Evolutionary conservation across 2,113 vertebrate genomes (phyloP).

Genomic region (Phyllopteryx taeniolatus): DNA sequence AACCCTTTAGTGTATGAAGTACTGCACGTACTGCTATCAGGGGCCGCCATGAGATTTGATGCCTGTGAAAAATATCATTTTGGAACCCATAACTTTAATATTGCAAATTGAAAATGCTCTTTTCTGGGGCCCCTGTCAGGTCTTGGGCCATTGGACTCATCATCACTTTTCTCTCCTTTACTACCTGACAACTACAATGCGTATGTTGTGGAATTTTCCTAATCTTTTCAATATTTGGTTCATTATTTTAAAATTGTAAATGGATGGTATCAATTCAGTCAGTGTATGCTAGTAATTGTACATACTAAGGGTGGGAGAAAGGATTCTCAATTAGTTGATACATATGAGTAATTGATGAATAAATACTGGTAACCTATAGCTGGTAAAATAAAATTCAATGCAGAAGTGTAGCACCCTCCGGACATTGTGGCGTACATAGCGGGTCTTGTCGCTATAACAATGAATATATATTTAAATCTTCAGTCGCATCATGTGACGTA

Average conservation of each 20-base stretch:
- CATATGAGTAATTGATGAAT: neutral
- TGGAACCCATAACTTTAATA: neutral
- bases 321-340: neutral
- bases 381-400: neutral
- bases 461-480: neutral
- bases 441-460: neutral
- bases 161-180: neutral
- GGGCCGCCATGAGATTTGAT: neutral
- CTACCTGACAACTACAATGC: neutral
- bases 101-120: neutral
- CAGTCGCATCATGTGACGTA: neutral
- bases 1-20: neutral
- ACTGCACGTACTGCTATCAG: neutral
- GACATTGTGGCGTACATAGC: neutral
- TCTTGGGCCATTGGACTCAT: neutral
- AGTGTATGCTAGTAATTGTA: neutral
- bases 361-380: neutral
- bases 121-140: neutral
- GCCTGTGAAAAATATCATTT: neutral
- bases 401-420: neutral
- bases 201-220: neutral
- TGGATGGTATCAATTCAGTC: neutral
- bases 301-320: neutral
- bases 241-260: neutral
- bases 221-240: neutral